Percentiles rank a stretch among this genome's conserved stretches.
These are phyloP conservation scores for Rostratula benghalensis DNA, from an alignment of 2,113 vertebrate species.

Conservation along the genomic window DNA sequence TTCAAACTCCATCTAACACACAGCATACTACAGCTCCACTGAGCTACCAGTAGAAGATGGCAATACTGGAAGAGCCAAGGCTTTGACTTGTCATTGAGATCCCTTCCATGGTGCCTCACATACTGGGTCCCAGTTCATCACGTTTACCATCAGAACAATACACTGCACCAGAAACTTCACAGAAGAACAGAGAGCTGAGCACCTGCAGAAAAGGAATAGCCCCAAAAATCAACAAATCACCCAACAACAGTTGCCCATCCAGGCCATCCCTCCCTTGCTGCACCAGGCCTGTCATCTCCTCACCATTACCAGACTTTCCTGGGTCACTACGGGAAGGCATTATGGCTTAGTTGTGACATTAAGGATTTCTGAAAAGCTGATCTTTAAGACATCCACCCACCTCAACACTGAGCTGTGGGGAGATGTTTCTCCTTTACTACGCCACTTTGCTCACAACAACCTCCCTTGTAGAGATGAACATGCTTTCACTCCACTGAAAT, in stretches of 20 bases:
- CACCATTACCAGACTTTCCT: background rate
- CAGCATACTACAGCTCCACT: background rate
- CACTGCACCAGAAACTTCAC: background rate
- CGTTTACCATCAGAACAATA: background rate
- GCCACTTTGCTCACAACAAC: background rate
- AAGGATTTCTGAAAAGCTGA: background rate
- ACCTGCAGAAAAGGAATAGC: background rate
- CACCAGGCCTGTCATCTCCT: background rate
- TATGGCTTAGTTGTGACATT: background rate
- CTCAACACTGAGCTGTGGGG: background rate
- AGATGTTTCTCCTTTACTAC: background rate
- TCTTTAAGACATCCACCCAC: background rate
- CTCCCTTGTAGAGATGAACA: background rate
- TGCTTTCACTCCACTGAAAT: background rate
- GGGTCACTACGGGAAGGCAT: background rate
- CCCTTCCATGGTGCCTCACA: background rate
- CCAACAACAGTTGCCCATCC: background rate
- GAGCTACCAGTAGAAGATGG: background rate
- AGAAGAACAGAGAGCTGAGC: background rate
- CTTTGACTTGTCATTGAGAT: background rate
- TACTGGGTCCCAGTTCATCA: background rate
- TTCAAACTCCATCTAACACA: background rate
- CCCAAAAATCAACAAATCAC: background rate
- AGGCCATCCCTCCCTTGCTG: background rate
- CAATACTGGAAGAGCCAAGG: background rate